Evolutionary conservation across 2,888 invertebrate genomes (phyloP).

Genomic region (Micoletzkya japonica): DNA sequence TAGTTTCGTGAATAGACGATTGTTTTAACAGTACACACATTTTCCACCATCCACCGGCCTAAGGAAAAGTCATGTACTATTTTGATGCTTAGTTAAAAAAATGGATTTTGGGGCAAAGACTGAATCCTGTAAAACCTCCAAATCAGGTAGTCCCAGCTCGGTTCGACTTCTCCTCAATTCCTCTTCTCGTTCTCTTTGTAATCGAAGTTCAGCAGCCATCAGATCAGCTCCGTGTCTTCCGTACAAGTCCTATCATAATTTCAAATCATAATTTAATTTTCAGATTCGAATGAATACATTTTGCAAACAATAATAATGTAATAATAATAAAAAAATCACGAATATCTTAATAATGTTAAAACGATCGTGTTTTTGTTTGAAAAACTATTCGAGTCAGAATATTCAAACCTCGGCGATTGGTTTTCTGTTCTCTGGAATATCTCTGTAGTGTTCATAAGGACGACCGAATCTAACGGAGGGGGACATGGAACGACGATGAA

Average conservation of each 20-base stretch:
- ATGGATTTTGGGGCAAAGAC: too few species aligned
- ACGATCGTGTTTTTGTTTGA: background rate
- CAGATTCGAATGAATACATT: background rate
- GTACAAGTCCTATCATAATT: background rate
- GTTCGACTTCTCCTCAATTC: constrained; percentile 64
- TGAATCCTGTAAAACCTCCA: too few species aligned
- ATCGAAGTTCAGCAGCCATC: constrained; percentile 65
- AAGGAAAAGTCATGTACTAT: too few species aligned
- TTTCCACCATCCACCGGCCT: too few species aligned
- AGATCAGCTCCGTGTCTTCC: constrained; percentile 17
- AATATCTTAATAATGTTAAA: background rate
- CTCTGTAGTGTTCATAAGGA: constrained; percentile 1
- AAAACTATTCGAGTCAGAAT: background rate
- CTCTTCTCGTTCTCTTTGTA: constrained; percentile 67
- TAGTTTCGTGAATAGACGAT: too few species aligned
- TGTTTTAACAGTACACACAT: too few species aligned
- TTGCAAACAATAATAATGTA: background rate
- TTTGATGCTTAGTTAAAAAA: too few species aligned
- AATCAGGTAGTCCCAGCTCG: constrained; percentile 32
- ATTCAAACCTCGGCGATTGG: background rate
- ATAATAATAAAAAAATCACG: background rate
- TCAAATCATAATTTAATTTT: too few species aligned
- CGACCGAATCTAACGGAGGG: constrained; percentile 1
- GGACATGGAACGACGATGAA: background rate
- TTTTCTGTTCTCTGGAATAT: constrained; percentile 20